Evolutionary conservation across 2,888 invertebrate species (phyloP).

Genomic region (Thera britannica): DNA sequence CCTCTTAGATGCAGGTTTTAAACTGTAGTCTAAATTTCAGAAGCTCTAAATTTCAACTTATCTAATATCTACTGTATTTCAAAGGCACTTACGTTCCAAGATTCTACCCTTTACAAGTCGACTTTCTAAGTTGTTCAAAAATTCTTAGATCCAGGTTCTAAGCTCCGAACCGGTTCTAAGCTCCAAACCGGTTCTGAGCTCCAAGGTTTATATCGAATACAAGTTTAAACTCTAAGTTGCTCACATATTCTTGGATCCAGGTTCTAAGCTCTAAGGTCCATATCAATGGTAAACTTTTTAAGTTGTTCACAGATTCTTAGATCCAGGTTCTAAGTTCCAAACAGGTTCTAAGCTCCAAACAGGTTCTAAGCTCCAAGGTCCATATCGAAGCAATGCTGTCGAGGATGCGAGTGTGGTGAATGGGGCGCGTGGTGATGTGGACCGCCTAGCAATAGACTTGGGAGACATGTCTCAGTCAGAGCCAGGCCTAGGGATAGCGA

Average conservation of each 20-base stretch:
- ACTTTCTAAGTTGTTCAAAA: background rate
- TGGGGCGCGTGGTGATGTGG: slow-evolving; percentile 76
- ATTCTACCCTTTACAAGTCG: background rate
- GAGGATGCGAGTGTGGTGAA: slow-evolving; percentile 71
- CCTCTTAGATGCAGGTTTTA: background rate
- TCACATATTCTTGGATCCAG: background rate
- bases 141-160: no score
- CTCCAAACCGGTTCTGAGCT: background rate
- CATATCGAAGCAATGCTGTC: slow-evolving; percentile 77
- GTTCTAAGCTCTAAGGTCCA: slow-evolving; percentile 70
- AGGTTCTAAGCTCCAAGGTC: slow-evolving; percentile 66
- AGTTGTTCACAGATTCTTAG: background rate
- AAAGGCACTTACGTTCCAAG: background rate
- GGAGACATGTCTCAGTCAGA: slow-evolving; percentile 62
- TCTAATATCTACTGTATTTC: background rate
- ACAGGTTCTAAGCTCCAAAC: background rate
- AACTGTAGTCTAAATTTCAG: background rate
- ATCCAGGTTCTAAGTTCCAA: background rate
- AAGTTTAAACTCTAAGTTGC: background rate
- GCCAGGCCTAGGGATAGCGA: slow-evolving; percentile 55
- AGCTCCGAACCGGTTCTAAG: no score
- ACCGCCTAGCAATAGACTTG: slow-evolving; percentile 64
- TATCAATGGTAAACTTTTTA: slow-evolving; percentile 53
- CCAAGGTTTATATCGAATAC: background rate
- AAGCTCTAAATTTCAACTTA: background rate